phyloP scores from a whole-genome alignment of 2,797 vertebrate genomes.

The Smutsia gigantea region DNA sequence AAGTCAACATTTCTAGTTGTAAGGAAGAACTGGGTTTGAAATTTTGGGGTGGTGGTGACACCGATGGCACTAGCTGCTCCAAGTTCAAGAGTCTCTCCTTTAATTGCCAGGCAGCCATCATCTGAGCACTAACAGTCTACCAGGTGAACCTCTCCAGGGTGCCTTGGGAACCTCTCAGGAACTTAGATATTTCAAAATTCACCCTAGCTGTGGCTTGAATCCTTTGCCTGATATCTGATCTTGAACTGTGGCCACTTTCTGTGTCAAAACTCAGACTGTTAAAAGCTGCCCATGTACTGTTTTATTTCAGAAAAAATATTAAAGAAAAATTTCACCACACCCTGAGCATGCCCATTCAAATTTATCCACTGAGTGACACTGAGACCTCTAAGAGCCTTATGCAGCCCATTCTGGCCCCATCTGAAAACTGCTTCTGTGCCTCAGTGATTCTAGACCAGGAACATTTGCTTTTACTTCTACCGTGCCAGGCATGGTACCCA shows the following conservation, averaged over 20 bases:
- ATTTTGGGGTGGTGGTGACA: neutral
- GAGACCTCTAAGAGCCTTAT: neutral
- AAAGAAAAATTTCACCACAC: neutral
- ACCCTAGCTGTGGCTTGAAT: neutral
- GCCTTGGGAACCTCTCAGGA: neutral
- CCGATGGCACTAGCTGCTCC: neutral
- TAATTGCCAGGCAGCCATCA: neutral
- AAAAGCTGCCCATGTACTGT: neutral
- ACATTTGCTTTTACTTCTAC: neutral
- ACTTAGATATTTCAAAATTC: neutral
- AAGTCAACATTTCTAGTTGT: neutral
- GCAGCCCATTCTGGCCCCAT: neutral
- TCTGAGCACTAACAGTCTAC: neutral
- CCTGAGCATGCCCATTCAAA: neutral
- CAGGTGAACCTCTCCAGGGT: neutral
- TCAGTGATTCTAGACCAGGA: neutral
- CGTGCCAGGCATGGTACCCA: neutral
- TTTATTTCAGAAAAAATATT: neutral
- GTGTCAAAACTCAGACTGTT: neutral
- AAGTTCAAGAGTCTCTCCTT: neutral
- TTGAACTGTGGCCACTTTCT: neutral
- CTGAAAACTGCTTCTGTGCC: neutral
- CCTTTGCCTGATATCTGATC: neutral
- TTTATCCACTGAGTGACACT: neutral
- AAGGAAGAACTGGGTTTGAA: neutral